Conservation (phyloP, 2,113 vertebrate genomes). For the Etheostoma cragini region DNA sequence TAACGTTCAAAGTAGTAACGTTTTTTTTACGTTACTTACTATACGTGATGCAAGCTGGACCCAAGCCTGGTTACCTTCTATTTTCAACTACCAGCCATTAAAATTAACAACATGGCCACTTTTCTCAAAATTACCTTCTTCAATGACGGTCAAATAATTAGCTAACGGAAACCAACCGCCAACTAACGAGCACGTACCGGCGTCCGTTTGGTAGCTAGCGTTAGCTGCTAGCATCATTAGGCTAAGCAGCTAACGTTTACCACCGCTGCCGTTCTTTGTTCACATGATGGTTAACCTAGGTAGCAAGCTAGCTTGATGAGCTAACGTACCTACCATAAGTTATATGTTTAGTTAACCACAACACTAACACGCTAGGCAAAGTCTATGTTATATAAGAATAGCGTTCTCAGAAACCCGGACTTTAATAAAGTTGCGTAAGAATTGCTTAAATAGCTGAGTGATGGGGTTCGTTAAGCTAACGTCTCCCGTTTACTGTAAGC, state of each 20-base stretch:
- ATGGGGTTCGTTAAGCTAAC: conserved; percentile 51
- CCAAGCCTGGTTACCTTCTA: neutral
- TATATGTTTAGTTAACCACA: neutral
- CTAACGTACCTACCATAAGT: conserved; percentile 33
- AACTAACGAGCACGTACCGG: conserved; percentile 5
- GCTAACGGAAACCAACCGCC: neutral
- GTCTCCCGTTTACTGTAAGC: conserved; percentile 60
- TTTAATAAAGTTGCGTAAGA: neutral
- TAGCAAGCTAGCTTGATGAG: conserved; percentile 46
- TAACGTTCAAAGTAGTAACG: neutral
- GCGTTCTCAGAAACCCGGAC: neutral
- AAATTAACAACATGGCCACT: neutral
- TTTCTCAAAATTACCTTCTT: neutral
- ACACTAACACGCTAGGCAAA: neutral
- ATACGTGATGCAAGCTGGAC: neutral
- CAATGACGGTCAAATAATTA: neutral
- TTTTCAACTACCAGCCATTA: neutral
- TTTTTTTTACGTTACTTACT: neutral
- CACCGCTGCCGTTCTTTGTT: conserved; percentile 70
- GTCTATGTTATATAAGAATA: neutral
- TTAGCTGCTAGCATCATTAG: conserved; percentile 58
- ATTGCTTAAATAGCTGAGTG: neutral
- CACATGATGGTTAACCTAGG: conserved; percentile 27
- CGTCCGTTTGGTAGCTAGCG: conserved; percentile 1
- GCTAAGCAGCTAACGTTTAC: conserved; percentile 56